phyloP scores from a whole-genome alignment of 2,113 vertebrate genomes.

The Chionomys nivalis region DNA sequence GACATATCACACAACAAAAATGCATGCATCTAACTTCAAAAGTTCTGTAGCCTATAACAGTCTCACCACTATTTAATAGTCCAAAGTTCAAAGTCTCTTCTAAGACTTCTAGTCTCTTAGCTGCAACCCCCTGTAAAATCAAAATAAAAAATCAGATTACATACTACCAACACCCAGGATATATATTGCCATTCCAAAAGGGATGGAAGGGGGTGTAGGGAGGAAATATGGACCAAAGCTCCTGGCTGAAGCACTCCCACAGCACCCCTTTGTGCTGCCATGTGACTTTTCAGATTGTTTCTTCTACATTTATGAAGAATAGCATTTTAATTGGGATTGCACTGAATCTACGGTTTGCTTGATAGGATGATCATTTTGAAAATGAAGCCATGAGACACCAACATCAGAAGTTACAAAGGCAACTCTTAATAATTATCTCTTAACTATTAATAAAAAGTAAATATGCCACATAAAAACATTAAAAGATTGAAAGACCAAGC shows the following conservation, averaged over 20 bases:
- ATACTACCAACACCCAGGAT: background rate
- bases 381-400: background rate
- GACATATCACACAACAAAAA: too few species aligned
- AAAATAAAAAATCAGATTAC: background rate
- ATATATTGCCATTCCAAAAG: background rate
- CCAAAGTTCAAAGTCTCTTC: background rate
- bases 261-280: background rate
- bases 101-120: background rate
- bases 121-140: background rate
- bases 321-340: background rate
- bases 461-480: constrained; percentile 11
- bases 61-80: background rate
- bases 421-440: constrained; percentile 35
- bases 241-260: too few species aligned
- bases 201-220: background rate
- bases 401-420: background rate
- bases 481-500: background rate
- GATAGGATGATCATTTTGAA: background rate
- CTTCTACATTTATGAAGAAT: background rate
- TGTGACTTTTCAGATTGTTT: background rate
- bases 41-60: background rate
- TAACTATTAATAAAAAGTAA: background rate
- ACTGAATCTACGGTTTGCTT: background rate
- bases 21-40: background rate
- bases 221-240: background rate